Base-by-base conservation (phyloP, 2,888 invertebrate genomes). In the Tachina grossa region DNA sequence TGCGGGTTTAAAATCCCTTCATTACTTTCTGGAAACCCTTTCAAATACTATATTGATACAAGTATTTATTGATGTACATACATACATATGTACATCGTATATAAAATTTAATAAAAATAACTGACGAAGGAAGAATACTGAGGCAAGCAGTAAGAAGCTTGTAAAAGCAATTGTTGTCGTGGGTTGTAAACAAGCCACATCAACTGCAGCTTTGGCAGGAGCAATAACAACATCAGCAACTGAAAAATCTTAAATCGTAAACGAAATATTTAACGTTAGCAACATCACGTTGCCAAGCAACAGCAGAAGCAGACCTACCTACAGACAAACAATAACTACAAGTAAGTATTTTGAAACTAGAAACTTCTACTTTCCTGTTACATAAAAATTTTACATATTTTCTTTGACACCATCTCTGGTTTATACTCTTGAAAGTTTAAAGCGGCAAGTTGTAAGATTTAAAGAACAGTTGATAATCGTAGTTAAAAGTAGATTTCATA, bases 181-280 rank as follows among this genome's bases (percentile, higher is more conserved):
- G 63, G 82, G 82, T 69, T 63, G 82, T 69, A 74, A 59, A 63
- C 59, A 68, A 81, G 55, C 11, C 59, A 66, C 71, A 71, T 66
- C 51, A 77, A 51, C 82, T 47, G 59, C 39, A 80, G 47, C 57
- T 59, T 49, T 80, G 74, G 53, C 69, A 59, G 69, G 22, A 69
- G 80, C 75, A 78, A 74, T 53, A 59, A 51, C 81, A 76, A 80
- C 83, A 80, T 19, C 68, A 65, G 69, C 69, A 85, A 69, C 82
- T 66, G 57, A 80, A 74, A 41, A 72, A 8, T 10, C 51, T 68
- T 59, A 53, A 51, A 22, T 16, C 51, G 49, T 9, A 59, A 68
- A 10, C 8, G 43, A 78, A 51, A 19, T 11, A n/a, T 39, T 68
- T 78, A 22, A 31, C 41, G 8, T 77, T 47, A 16, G 59, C 61